Conservation (phyloP, 1,140 invertebrate species). For the Nasonia giraulti region DNA sequence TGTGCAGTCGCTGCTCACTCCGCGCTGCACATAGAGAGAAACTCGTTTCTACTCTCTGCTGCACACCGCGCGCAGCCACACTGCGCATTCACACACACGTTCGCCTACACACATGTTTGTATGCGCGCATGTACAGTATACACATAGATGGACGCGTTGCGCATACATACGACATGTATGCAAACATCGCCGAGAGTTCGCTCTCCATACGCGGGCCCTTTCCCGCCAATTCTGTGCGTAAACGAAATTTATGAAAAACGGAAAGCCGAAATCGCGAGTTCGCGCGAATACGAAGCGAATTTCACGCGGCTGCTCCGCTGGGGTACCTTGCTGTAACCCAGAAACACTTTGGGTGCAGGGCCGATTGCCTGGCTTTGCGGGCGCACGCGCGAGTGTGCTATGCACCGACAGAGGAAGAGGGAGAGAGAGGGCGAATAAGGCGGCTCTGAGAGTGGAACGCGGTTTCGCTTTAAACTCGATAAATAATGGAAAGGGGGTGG, state of each 20-base stretch:
- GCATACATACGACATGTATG: not conserved
- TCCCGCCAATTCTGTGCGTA: not conserved
- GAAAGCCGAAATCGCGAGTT: not conserved
- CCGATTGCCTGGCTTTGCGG: not conserved
- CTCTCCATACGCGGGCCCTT: not conserved
- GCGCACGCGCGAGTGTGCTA: not conserved
- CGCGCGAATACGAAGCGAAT: not conserved
- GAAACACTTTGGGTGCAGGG: not conserved
- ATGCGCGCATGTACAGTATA: not conserved
- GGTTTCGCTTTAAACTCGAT: conserved; percentile 1
- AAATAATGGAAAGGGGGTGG: not conserved
- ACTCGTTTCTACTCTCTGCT: not conserved
- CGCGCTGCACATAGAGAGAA: not conserved
- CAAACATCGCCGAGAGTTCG: not conserved
- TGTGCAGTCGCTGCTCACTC: not conserved
- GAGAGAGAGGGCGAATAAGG: not conserved
- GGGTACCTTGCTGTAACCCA: not conserved
- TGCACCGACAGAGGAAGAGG: not conserved
- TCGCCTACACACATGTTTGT: not conserved
- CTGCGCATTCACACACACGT: not conserved
- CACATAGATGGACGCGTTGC: not conserved
- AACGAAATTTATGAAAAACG: conserved; percentile 28
- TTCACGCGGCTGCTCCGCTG: not conserved
- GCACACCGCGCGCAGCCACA: not conserved
- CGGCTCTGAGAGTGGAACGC: not conserved